Evolutionary conservation across 2,888 invertebrate species (phyloP).

Genomic region (Cataglyphis livida): DNA sequence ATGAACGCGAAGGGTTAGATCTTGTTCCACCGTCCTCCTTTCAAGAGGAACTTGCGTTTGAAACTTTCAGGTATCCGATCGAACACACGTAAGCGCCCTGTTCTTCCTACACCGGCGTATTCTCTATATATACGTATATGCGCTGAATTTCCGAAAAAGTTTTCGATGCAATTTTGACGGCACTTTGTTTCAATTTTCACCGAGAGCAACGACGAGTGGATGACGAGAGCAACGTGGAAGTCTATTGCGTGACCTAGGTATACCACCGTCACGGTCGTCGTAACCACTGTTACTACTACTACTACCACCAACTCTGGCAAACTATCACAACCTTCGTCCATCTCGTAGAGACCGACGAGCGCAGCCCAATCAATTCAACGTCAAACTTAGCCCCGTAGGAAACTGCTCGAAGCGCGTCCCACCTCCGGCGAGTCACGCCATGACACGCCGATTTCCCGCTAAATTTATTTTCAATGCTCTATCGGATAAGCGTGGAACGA

Average conservation of each 20-base stretch:
- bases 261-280: constrained; percentile 65
- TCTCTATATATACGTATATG: constrained; percentile 15
- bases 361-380: constrained; percentile 81
- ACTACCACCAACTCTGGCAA: constrained; percentile 26
- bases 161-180: constrained; percentile 59
- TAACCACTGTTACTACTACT: constrained; percentile 15
- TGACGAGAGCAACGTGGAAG: constrained; percentile 12
- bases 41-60: constrained; percentile 28
- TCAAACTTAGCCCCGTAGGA: constrained; percentile 78
- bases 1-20: constrained; percentile 11
- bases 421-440: constrained; percentile 79
- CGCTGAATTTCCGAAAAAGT: constrained; percentile 59
- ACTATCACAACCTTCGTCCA: constrained; percentile 52
- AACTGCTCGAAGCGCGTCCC: constrained; percentile 69
- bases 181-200: constrained; percentile 69
- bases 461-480: constrained; percentile 80
- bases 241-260: constrained; percentile 73
- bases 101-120: constrained; percentile 22
- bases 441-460: constrained; percentile 78
- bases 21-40: constrained; percentile 31
- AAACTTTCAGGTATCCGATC: constrained; percentile 52
- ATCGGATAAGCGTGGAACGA: constrained; percentile 61
- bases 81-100: constrained; percentile 54
- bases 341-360: constrained; percentile 70
- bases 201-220: constrained; percentile 17